Base-by-base conservation (phyloP, 1,140 invertebrate genomes). In the Mylabris phalerata region DNA sequence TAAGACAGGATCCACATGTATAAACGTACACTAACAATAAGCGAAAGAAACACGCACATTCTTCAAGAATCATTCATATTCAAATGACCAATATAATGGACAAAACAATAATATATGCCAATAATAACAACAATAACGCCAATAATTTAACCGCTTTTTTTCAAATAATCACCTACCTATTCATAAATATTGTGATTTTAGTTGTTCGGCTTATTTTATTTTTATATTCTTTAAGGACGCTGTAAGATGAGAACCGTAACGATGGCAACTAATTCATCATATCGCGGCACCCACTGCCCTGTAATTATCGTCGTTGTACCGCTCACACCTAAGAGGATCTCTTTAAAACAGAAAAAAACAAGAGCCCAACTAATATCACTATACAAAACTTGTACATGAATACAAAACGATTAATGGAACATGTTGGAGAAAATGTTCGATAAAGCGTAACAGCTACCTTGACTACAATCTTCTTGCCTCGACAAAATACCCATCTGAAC, bases 251-350 rank as follows among this genome's bases (percentile, higher is more conserved):
- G 52, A 55, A 32, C 32, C 32, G 52, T 43, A 55, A 44, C 39
- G 46, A 55, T 44, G 46, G 44, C 52, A 55, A 55, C 52, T 55
- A 55, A 55, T 55, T 55, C 52, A 55, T 55, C 52, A 55, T 55
- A 55, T 55, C 52, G 43, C 45, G 45, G 45, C 26, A 27, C 25
- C 27, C 44, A 32, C 44, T 39, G 45, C 44, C 45, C 52, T 55
- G 52, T 55, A 55, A 55, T 55, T 55, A 55, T 55, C 52, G 10
- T 10, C 38, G 52, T 32, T 32, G 52, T 43, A 32, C 52, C 52
- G 52, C 52, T 55, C 27, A 47, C 52, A 55, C 52, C 51, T 55
- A 40, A 19, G 27, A 24, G 19, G 32, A 44, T 39, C 44, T 7
- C 42, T 46, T 44, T 47, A 32, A 32, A 32, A 32, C 4, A 32